Percentiles rank a stretch among this genome's conserved stretches.
Evolutionary conservation across 2,888 invertebrate species (phyloP).

Genomic region (Drosophila ustulata): DNA sequence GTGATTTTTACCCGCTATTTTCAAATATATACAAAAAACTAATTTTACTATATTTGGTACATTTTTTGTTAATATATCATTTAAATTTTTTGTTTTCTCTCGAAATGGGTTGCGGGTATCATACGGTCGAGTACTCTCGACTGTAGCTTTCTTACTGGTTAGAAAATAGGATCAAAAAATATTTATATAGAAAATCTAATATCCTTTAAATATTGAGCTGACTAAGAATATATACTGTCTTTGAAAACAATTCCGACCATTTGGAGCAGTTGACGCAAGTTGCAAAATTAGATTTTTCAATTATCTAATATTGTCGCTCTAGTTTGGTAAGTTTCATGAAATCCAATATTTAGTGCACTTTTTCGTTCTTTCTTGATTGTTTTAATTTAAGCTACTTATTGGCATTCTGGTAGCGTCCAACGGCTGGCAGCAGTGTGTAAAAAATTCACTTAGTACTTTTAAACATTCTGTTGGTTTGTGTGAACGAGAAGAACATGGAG

Average conservation of each 20-base stretch:
- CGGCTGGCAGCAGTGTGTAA: constrained; percentile 44
- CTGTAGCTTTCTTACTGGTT: no score
- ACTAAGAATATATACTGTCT: not conserved
- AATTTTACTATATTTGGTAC: no score
- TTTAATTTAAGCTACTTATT: constrained; percentile 12
- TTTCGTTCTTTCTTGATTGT: not conserved
- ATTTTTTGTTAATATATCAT: no score
- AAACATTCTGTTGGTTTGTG: constrained; percentile 39
- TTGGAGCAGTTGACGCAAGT: constrained; percentile 1
- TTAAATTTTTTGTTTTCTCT: no score
- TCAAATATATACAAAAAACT: no score
- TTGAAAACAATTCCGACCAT: not conserved
- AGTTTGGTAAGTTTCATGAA: constrained; percentile 10
- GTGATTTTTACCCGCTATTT: no score
- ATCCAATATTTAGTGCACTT: constrained; percentile 3
- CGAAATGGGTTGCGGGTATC: no score
- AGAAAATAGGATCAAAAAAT: no score
- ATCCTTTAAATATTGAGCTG: no score
- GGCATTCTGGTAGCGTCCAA: constrained; percentile 4
- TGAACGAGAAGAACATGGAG: constrained; percentile 27
- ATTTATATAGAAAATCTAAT: no score
- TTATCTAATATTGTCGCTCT: constrained; percentile 5
- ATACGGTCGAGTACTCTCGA: no score
- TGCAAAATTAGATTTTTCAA: not conserved
- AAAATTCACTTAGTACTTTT: constrained; percentile 14